Conservation (phyloP, 1,140 invertebrate species). For the Chelonus insularis region DNA sequence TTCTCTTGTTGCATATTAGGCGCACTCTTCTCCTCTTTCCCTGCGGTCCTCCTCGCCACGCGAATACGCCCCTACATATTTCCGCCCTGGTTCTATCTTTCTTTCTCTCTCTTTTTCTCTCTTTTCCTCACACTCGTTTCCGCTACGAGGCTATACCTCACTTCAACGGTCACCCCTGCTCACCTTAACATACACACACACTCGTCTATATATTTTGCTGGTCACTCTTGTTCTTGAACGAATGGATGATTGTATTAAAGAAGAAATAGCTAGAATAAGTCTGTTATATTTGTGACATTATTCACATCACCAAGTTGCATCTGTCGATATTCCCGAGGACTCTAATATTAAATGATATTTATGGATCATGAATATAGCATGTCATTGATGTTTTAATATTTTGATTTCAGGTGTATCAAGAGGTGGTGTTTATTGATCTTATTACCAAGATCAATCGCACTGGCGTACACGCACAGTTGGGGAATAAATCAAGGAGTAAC, state of each 20-base stretch:
- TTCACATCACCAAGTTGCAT: too few relatives aligned
- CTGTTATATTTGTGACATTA: too few relatives aligned
- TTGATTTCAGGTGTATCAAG: constrained; percentile 25
- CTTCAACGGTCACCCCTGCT: not conserved
- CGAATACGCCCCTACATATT: constrained; percentile 30
- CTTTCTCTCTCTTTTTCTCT: constrained; percentile 27
- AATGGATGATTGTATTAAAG: too few relatives aligned
- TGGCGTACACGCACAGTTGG: constrained; percentile 10
- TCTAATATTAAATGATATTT: too few relatives aligned
- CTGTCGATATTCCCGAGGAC: too few relatives aligned
- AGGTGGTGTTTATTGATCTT: constrained; percentile 11
- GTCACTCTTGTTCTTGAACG: too few relatives aligned
- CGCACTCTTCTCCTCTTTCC: constrained; percentile 49
- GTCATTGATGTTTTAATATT: too few relatives aligned
- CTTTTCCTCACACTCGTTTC: too few relatives aligned
- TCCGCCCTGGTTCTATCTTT: constrained; percentile 21
- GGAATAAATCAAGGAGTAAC: constrained; percentile 4
- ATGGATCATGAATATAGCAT: too few relatives aligned
- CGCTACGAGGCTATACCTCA: constrained; percentile 24
- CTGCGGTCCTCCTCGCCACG: constrained; percentile 25
- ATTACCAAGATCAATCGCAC: constrained; percentile 23
- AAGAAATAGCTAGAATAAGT: too few relatives aligned
- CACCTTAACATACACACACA: not conserved
- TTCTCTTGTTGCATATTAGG: constrained; percentile 62
- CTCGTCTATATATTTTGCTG: too few relatives aligned